These are phyloP conservation scores for Acanthurus leucopareius DNA, from an alignment of 2,797 vertebrate genomes.

Conservation along the genomic window DNA sequence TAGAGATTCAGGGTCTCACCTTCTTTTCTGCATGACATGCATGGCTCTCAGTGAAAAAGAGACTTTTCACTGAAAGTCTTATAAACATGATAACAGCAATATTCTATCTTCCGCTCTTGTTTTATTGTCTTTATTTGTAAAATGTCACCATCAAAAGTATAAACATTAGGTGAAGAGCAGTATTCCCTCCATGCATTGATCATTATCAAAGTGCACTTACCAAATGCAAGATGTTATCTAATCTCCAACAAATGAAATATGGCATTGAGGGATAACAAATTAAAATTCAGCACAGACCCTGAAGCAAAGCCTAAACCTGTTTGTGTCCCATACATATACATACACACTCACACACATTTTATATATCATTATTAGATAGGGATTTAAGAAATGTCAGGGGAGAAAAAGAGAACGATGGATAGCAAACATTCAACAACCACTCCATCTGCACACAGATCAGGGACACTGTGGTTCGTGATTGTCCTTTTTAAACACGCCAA, in stretches of 20 bases:
- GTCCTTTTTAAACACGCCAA: too few species aligned
- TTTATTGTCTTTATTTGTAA: too few species aligned
- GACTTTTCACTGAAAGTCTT: too few species aligned
- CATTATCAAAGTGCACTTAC: neutral
- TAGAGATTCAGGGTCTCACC: too few species aligned
- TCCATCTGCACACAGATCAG: neutral
- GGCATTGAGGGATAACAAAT: neutral
- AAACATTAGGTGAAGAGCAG: too few species aligned
- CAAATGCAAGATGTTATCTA: neutral
- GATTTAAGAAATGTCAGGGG: neutral
- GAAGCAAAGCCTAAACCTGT: neutral
- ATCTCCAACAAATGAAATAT: neutral
- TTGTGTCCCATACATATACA: neutral
- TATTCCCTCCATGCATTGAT: neutral
- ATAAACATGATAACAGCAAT: too few species aligned
- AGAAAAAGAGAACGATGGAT: neutral
- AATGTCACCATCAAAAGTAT: too few species aligned
- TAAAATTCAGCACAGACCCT: neutral
- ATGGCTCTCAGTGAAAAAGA: too few species aligned
- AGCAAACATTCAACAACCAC: neutral
- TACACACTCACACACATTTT: too few species aligned
- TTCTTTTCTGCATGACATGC: too few species aligned
- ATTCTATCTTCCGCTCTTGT: too few species aligned
- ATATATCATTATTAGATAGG: neutral
- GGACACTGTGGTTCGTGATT: neutral